Conservation (phyloP, 2,888 invertebrate species). For the Stictocephala bisonia region DNA sequence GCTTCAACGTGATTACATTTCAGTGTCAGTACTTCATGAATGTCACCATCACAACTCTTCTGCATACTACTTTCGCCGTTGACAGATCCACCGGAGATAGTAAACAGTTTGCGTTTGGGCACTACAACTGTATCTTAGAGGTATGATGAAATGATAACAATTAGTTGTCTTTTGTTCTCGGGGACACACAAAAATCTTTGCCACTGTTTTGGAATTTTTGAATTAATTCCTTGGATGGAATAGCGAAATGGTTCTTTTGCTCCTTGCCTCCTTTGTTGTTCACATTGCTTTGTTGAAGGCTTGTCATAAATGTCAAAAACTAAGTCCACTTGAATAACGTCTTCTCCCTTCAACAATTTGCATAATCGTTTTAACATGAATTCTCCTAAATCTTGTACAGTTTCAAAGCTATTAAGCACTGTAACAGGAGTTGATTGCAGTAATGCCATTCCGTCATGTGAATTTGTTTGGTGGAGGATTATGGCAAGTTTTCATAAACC, state of each 20-base stretch:
- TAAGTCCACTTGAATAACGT: slow-evolving; percentile 19
- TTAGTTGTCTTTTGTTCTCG: slow-evolving; percentile 1
- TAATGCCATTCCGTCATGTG: slow-evolving; percentile 26
- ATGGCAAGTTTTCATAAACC: not conserved
- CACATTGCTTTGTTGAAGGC: slow-evolving; percentile 31
- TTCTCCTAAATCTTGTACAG: slow-evolving; percentile 2
- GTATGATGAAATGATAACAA: not conserved
- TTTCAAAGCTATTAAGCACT: slow-evolving; percentile 27
- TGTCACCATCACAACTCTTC: not conserved
- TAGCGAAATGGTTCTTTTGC: slow-evolving; percentile 21
- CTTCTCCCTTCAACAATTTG: slow-evolving; percentile 25
- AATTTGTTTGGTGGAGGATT: slow-evolving; percentile 1
- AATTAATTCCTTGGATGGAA: slow-evolving; percentile 19
- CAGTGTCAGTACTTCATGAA: not conserved
- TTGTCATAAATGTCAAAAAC: slow-evolving; percentile 16
- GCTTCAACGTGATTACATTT: slow-evolving; percentile 16
- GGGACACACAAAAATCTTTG: slow-evolving; percentile 1
- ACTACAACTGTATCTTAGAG: slow-evolving; percentile 16
- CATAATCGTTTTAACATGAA: not conserved
- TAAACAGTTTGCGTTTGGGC: slow-evolving; percentile 12
- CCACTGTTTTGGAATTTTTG: slow-evolving; percentile 18
- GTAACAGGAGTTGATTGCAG: slow-evolving; percentile 23
- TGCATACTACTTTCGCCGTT: not conserved
- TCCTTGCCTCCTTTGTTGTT: slow-evolving; percentile 33
- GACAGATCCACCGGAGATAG: not conserved